A percentile compares a stretch with the other conserved stretches of the same genome.
phyloP scores from a whole-genome alignment of 2,113 vertebrate species.

The Athene cunicularia region DNA sequence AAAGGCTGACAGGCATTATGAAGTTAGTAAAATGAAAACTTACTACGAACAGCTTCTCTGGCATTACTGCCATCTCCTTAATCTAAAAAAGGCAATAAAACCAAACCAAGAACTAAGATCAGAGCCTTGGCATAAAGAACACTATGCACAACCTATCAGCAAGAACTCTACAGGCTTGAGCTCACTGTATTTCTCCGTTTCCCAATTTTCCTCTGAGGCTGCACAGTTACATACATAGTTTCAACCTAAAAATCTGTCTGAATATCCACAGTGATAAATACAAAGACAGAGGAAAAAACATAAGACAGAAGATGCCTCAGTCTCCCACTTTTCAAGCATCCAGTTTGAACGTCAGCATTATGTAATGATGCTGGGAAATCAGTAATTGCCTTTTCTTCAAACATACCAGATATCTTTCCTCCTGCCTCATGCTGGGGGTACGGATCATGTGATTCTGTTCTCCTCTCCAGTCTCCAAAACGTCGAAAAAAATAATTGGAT shows the following conservation, averaged over 20 bases:
- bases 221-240: not conserved
- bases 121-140: not conserved
- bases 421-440: slow-evolving; percentile 96
- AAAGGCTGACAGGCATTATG: not conserved
- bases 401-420: slow-evolving; percentile 95
- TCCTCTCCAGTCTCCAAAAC: slow-evolving; percentile 97
- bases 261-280: not conserved
- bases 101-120: not conserved
- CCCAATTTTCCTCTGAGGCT: not conserved
- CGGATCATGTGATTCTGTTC: slow-evolving; percentile 98
- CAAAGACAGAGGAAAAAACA: not conserved
- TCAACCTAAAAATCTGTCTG: not conserved
- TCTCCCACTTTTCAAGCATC: not conserved
- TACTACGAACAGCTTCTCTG: not conserved
- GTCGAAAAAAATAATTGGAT: slow-evolving; percentile 98
- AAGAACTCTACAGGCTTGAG: not conserved
- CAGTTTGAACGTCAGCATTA: not conserved
- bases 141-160: not conserved
- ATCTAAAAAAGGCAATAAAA: not conserved
- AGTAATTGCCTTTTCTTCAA: not conserved
- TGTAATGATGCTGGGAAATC: not conserved
- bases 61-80: not conserved
- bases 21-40: not conserved
- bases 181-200: not conserved
- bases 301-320: not conserved